Evolutionary conservation across 2,888 invertebrate genomes (phyloP).

Genomic region (Hermaeophaga mercurialis): DNA sequence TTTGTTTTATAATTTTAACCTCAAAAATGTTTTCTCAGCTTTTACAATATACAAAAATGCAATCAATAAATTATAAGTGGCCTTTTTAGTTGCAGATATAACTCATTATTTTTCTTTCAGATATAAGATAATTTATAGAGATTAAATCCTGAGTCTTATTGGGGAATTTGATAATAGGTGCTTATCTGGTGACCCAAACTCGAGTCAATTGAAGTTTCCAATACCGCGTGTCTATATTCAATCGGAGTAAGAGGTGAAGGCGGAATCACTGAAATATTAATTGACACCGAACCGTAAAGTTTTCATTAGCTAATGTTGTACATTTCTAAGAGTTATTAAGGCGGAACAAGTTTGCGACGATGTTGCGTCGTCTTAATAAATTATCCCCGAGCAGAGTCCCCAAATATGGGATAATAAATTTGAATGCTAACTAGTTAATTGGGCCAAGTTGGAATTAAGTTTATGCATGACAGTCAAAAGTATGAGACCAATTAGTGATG

Average conservation of each 20-base stretch:
- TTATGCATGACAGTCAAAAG: conserved; percentile 10
- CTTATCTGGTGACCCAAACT: background rate
- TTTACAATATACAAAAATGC: no score
- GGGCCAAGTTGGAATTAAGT: conserved; percentile 18
- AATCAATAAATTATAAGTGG: no score
- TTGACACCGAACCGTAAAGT: conserved; percentile 21
- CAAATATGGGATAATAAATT: conserved; percentile 23
- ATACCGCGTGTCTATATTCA: background rate
- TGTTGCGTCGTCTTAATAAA: conserved; percentile 18
- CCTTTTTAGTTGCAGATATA: no score
- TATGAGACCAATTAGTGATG: conserved; percentile 11
- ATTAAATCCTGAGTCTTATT: no score
- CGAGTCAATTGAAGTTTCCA: background rate
- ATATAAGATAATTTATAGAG: no score
- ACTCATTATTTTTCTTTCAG: no score
- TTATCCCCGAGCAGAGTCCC: conserved; percentile 8
- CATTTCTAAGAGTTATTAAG: conserved; percentile 25
- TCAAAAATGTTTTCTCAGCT: no score
- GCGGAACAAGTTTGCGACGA: conserved; percentile 15
- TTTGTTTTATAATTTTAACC: no score
- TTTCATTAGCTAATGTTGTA: conserved; percentile 28
- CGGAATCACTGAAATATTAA: conserved; percentile 24
- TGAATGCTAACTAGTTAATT: conserved; percentile 19
- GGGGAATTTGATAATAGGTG: no score
- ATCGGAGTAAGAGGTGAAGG: background rate